These are phyloP conservation scores for Acanthochromis polyacanthus DNA, from an alignment of 2,113 vertebrate genomes.

Conservation along the genomic window DNA sequence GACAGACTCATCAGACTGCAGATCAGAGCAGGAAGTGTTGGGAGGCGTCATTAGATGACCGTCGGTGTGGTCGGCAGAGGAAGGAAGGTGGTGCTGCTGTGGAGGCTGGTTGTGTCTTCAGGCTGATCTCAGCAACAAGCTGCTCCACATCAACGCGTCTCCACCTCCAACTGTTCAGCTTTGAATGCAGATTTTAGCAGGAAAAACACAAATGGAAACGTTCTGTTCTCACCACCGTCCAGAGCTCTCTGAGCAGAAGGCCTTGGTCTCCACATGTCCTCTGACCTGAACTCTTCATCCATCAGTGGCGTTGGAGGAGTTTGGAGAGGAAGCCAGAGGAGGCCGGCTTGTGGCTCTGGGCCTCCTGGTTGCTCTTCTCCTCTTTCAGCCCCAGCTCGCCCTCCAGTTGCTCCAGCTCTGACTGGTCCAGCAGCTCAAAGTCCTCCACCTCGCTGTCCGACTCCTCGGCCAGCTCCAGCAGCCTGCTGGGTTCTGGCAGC, in stretches of 20 bases:
- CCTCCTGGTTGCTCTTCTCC: conserved; percentile 67
- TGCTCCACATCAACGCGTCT: too few species aligned
- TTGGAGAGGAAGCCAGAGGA: conserved; percentile 91
- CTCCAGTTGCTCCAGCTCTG: conserved; percentile 96
- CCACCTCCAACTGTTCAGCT: neutral
- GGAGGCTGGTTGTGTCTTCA: too few species aligned
- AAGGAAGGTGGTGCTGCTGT: too few species aligned
- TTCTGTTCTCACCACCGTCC: neutral
- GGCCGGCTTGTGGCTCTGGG: conserved; percentile 78
- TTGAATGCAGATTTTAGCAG: conserved; percentile 17
- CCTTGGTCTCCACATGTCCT: conserved; percentile 35
- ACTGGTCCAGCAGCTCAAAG: conserved; percentile 98
- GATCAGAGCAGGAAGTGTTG: too few species aligned
- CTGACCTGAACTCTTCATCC: neutral
- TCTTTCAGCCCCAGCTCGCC: conserved; percentile 89
- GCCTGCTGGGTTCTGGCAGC: conserved; percentile 50
- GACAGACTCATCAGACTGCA: too few species aligned
- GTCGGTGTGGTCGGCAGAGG: too few species aligned
- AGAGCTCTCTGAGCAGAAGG: neutral
- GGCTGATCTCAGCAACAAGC: too few species aligned
- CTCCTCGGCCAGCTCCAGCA: conserved; percentile 84
- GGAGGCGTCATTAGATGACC: too few species aligned
- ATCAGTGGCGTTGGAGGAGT: conserved; percentile 92
- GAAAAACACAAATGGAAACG: conserved; percentile 44
- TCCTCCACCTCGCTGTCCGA: conserved; percentile 96